Base-by-base conservation (phyloP, 2,113 vertebrate genomes). In the Bufo gargarizans region DNA sequence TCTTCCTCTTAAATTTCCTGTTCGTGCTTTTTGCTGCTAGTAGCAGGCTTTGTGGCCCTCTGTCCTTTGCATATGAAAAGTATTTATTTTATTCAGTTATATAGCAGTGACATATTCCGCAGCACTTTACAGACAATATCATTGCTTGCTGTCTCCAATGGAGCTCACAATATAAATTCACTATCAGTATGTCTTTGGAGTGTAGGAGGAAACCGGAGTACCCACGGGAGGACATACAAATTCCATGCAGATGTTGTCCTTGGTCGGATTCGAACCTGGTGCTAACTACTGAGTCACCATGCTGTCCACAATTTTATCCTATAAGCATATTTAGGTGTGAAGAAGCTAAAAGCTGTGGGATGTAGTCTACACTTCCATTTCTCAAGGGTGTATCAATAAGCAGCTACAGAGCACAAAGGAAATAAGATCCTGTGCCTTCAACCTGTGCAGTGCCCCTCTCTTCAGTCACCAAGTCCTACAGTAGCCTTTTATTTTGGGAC, bases 1-100 rank as follows among this genome's bases (percentile, higher is more conserved):
- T 81, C 81, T 84, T 59, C 65, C 72, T 77, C 58, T 77, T 33
- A 33, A 77, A 77, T 77, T 83, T 77, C 80, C 80, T 67, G 80
- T 58, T 53, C 69, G 14, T 2, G 16, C 80, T 61, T 63, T 83
- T 49, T 77, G 22, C 22, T 45, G 43, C 45, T 74, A 61, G 49
- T 82, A 58, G 79, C 55, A 65, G 14, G 71, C 72, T 84, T 88
- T 88, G 72, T 82, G 65, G 17, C 22, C 49, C 63, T 82, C 33
- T 49, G 49, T 79, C 79, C 45, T 83, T 88, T 88, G 82, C 61
- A 76, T 77, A 59, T 45, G 80, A 67, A 63, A 43, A 22, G 82
- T 63, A 56, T 47, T 33, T 33, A 33, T 33, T 33, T 33, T 33
- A 33, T 33, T 33, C 33, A 33, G 33, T 33, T 33, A 33, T 33